Base-by-base conservation (phyloP, 2,113 vertebrate species). In the Nyctibius bracteatus region DNA sequence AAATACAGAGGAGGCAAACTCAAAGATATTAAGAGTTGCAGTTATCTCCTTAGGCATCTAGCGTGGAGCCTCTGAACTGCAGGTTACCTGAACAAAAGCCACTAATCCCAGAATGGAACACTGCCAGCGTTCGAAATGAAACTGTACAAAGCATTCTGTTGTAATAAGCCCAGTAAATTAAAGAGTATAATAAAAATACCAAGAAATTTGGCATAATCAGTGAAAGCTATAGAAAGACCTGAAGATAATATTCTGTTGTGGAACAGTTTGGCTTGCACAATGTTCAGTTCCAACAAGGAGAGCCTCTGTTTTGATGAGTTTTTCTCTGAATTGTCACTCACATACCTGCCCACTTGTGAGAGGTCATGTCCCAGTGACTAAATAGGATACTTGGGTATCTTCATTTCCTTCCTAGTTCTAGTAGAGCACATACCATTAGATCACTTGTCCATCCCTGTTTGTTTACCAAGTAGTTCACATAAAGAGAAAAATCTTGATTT, bases 71-170 rank as follows among this genome's bases (percentile, higher is more conserved):
- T 90, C 81, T 81, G 86, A 90, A 80, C 41, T 43, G 88, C 55
- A 66, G 86, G 91, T 92, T 92, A 83, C 88, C 72, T 84, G 83
- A 55, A 58, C 80, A 92, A 90, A 88, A 91, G 55, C 71, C 82
- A 12, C 80, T 86, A 81, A 93, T 93, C 63, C 63, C 72, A 35
- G 68, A 46, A 27, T 74, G 83, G 75, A 90, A 58, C 15, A 4
- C 2, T 81, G 67, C 86, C 80, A 94, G 80, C 51, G 9, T 44
- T 73, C 70, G 68, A 59, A 88, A 86, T 78, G 67, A 86, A 86
- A 58, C 86, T 88, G 58, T 82, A 43, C 46, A 73, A 70, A 86
- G 57, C 62, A 44, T 9, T 4, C 49, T 86, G 75, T 10, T 91
- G 25, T 54, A 83, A 90, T 73, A 65, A 90, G 9, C 51, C 55